phyloP scores from a whole-genome alignment of 2,113 vertebrate genomes.

The Parotia lawesii region DNA sequence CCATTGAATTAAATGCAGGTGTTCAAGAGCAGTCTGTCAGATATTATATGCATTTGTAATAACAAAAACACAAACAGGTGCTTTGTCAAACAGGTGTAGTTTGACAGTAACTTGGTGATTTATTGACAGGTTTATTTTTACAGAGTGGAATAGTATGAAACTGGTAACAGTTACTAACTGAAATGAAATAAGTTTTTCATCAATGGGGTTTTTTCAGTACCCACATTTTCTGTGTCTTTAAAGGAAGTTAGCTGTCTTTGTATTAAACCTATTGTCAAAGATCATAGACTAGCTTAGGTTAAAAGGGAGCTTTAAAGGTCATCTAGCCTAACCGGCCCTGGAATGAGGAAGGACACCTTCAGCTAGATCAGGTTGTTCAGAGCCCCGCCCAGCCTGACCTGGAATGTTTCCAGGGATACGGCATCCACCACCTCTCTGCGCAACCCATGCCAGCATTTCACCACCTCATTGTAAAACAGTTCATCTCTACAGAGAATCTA shows the following conservation, averaged over 20 bases:
- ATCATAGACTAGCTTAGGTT: neutral
- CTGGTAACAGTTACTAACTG: neutral
- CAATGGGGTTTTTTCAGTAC: neutral
- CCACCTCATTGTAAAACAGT: neutral
- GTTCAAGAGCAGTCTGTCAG: neutral
- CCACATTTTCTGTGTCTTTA: neutral
- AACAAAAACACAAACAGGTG: neutral
- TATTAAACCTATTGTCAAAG: neutral
- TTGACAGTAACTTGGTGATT: neutral
- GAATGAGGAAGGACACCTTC: neutral
- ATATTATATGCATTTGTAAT: neutral
- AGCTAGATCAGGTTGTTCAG: neutral
- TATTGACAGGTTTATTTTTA: neutral
- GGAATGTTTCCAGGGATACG: neutral
- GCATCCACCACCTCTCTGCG: neutral
- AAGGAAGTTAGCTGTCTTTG: neutral
- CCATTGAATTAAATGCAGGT: neutral
- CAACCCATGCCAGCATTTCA: neutral
- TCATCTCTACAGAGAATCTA: neutral
- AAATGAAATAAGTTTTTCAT: neutral
- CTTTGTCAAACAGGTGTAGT: neutral
- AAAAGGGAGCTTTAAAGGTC: neutral
- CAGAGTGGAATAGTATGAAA: neutral
- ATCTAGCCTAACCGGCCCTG: rapidly evolving
- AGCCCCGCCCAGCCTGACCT: neutral